These are phyloP conservation scores for pig (Sus scrofa) DNA, from an alignment of 2,113 vertebrate genomes.

Conservation along the genomic window T2T-Sscrofa CM000817.6:156797501-156798000, in stretches of 20 bases:
- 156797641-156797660: not conserved
- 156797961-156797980: not conserved
- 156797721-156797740: not conserved
- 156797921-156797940: not conserved
- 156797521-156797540: rapidly evolving
- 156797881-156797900: not conserved
- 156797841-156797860: not conserved
- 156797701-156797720: not conserved
- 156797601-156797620: not conserved
- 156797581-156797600: not conserved
- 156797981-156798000: not conserved
- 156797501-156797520: not conserved
- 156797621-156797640: not conserved
- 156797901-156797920: not conserved
- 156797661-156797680: not conserved
- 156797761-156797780: not conserved
- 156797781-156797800: not conserved
- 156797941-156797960: not conserved
- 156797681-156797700: not conserved
- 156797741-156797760: not conserved
- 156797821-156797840: not conserved
- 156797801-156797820: not conserved
- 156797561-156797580: not conserved
- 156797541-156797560: not conserved
- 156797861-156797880: not conserved